Conservation (phyloP, 1,140 invertebrate genomes). For the Plodia interpunctella region DNA sequence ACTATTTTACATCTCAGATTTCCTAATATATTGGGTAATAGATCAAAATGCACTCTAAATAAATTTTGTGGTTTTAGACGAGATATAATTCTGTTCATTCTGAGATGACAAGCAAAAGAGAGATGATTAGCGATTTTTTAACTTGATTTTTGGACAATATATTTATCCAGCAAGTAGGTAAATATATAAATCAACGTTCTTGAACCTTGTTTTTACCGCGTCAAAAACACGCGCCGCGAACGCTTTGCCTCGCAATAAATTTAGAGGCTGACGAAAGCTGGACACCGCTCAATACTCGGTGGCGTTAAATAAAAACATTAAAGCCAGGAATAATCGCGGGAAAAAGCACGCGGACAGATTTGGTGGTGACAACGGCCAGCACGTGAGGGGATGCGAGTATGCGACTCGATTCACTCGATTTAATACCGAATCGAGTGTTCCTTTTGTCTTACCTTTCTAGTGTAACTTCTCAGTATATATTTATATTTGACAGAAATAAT, state of each 20-base stretch:
- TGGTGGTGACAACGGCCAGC: slow-evolving; percentile 44
- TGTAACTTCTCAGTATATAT: not conserved
- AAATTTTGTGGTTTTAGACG: no score
- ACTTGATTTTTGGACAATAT: not conserved
- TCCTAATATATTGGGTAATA: no score
- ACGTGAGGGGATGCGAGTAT: slow-evolving; percentile 32
- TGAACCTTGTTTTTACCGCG: slow-evolving; percentile 52
- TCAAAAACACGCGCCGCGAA: slow-evolving; percentile 57
- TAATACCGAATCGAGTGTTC: slow-evolving; percentile 13
- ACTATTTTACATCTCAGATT: no score
- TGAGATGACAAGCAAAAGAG: no score
- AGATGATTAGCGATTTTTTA: no score
- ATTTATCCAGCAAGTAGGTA: not conserved
- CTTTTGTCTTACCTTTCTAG: slow-evolving; percentile 18
- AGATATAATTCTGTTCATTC: no score
- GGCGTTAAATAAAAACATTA: slow-evolving; percentile 74
- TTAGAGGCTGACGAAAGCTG: slow-evolving; percentile 57
- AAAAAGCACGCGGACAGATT: slow-evolving; percentile 65
- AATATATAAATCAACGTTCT: slow-evolving; percentile 22
- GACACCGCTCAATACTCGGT: slow-evolving; percentile 62
- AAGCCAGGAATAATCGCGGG: slow-evolving; percentile 63
- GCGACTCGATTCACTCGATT: slow-evolving; percentile 7
- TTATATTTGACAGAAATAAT: not conserved
- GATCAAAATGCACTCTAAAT: no score
- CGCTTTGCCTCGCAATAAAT: slow-evolving; percentile 62